Evolutionary conservation across 2,797 vertebrate species (phyloP).

Genomic region (Muscicapa striata): DNA sequence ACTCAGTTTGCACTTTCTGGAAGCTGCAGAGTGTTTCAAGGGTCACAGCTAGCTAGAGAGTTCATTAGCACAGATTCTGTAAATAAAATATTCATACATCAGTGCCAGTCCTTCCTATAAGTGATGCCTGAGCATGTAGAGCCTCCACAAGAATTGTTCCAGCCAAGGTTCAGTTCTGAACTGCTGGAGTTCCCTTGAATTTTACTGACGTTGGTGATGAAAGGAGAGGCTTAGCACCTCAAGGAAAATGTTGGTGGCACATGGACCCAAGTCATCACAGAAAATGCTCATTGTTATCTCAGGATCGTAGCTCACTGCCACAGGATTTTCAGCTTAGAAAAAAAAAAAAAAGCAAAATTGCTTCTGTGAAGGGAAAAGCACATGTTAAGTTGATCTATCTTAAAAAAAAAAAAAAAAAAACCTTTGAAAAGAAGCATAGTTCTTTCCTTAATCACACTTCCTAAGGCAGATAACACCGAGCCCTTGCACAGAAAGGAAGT

Average conservation of each 20-base stretch:
- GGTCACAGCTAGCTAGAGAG: not conserved
- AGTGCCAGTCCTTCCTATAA: not conserved
- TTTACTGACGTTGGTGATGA: not conserved
- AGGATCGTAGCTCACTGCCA: accelerated
- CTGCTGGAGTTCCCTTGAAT: not conserved
- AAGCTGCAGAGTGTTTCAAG: not conserved
- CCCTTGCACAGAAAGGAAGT: slow-evolving; percentile 53
- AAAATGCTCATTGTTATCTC: not conserved
- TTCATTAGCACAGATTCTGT: not conserved
- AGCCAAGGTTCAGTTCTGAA: not conserved
- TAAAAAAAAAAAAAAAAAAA: not conserved
- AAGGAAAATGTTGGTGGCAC: not conserved
- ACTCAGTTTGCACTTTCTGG: not conserved
- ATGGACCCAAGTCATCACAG: not conserved
- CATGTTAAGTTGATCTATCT: not conserved
- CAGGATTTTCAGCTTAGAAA: not conserved
- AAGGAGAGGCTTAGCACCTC: not conserved
- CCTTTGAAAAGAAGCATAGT: not conserved
- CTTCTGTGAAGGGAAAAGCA: not conserved
- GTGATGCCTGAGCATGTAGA: not conserved
- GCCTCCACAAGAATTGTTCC: not conserved
- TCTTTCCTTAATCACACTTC: slow-evolving; percentile 51
- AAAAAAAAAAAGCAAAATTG: not conserved
- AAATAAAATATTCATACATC: not conserved
- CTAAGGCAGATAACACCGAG: slow-evolving; percentile 1